Conservation (phyloP, 1,140 invertebrate genomes). For the Sitodiplosis mosellana region DNA sequence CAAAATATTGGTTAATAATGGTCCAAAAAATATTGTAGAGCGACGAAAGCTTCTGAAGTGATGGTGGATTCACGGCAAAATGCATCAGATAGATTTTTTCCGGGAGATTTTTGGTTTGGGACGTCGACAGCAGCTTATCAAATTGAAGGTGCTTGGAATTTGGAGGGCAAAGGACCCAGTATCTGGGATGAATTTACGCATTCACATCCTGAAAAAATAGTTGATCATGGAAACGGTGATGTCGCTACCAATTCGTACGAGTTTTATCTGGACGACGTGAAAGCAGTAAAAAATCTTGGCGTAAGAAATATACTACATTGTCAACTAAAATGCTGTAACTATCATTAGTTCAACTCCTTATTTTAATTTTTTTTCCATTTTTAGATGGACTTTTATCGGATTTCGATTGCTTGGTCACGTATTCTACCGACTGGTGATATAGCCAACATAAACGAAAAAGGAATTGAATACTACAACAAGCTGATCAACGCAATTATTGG, state of each 20-base stretch:
- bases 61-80: too few relatives aligned
- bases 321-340: too few relatives aligned
- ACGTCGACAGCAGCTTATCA: constrained; percentile 33
- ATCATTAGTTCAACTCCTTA: too few relatives aligned
- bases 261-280: constrained; percentile 30
- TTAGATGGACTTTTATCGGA: constrained; percentile 22
- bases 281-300: constrained; percentile 18
- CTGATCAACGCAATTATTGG: constrained; percentile 36
- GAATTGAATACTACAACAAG: constrained; percentile 39
- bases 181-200: constrained; percentile 36
- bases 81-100: constrained; percentile 18
- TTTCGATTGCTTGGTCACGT: constrained; percentile 35
- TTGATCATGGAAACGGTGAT: constrained; percentile 27
- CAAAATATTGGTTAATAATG: too few relatives aligned
- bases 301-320: background rate
- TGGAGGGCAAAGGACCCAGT: constrained; percentile 36
- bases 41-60: too few relatives aligned
- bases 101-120: constrained; percentile 31
- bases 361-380: background rate
- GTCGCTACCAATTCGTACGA: constrained; percentile 32
- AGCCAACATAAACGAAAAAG: constrained; percentile 30
- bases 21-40: too few relatives aligned
- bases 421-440: constrained; percentile 34
- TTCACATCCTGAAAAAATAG: constrained; percentile 24
- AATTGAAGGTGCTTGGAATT: constrained; percentile 33